Conservation (phyloP, 2,888 invertebrate genomes). For the Micropterix aruncella region DNA sequence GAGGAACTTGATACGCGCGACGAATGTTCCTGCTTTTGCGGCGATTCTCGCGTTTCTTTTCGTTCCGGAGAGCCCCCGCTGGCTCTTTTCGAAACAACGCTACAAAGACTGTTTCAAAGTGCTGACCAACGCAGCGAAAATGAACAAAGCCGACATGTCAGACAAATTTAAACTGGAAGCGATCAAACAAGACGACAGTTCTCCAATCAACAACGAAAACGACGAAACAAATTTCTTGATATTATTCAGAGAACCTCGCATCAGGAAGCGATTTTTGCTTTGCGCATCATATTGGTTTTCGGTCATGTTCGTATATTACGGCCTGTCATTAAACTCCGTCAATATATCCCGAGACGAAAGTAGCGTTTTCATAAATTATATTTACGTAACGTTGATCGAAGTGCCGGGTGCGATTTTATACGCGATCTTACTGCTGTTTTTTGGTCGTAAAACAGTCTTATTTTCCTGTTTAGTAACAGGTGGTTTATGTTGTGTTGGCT, state of each 20-base stretch:
- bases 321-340: constrained; percentile 49
- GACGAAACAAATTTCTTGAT: background rate
- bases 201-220: background rate
- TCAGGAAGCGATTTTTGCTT: constrained; percentile 29
- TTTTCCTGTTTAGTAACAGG: constrained; percentile 26
- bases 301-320: constrained; percentile 52
- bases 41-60: constrained; percentile 4
- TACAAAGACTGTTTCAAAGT: constrained; percentile 3
- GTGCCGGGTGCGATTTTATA: constrained; percentile 30
- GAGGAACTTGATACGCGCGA: constrained; percentile 5
- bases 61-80: constrained; percentile 6
- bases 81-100: constrained; percentile 7
- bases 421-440: constrained; percentile 21
- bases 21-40: constrained; percentile 6
- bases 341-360: constrained; percentile 44
- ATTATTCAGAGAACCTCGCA: background rate
- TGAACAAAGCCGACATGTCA: constrained; percentile 7
- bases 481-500: constrained; percentile 25
- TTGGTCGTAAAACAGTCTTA: constrained; percentile 25
- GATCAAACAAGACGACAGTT: background rate
- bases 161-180: constrained; percentile 6
- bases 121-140: constrained; percentile 5
- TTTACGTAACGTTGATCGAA: constrained; percentile 35
- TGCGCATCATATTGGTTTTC: constrained; percentile 52
- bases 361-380: constrained; percentile 42